Percentiles rank a stretch among this genome's conserved stretches.
phyloP scores from a whole-genome alignment of 2,888 invertebrate genomes.

The Sphaerophoria taeniata region DNA sequence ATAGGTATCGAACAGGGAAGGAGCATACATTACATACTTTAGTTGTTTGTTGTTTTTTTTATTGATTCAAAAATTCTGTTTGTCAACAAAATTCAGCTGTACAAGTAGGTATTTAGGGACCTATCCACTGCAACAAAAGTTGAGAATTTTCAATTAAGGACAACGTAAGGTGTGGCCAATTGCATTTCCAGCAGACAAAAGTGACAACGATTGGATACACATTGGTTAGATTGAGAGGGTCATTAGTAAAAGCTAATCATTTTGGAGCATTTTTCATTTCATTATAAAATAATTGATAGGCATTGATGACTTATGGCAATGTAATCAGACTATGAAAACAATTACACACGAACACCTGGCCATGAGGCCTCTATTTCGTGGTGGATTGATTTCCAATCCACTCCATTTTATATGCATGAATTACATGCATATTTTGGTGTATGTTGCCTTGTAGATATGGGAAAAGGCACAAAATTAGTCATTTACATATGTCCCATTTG shows the following conservation, averaged over 20 bases:
- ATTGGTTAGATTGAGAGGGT: constrained; percentile 12
- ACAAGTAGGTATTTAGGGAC: neutral
- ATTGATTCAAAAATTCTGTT: constrained; percentile 44
- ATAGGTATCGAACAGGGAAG: too few relatives aligned
- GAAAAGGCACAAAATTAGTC: too few relatives aligned
- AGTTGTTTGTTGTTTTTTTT: neutral
- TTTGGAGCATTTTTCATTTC: neutral
- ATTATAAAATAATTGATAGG: neutral
- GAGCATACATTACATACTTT: too few relatives aligned
- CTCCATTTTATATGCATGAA: too few relatives aligned
- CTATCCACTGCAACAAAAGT: constrained; percentile 4
- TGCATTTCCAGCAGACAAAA: constrained; percentile 3
- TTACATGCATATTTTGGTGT: too few relatives aligned
- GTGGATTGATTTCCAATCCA: too few relatives aligned
- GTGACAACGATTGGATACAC: constrained; percentile 1
- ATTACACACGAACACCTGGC: too few relatives aligned
- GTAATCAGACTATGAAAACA: too few relatives aligned
- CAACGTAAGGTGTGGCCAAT: constrained; percentile 26
- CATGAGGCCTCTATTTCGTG: too few relatives aligned
- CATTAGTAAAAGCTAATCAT: constrained; percentile 18
- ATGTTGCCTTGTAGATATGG: too few relatives aligned
- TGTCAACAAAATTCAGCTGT: constrained; percentile 46
- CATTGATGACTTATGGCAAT: constrained; percentile 1
- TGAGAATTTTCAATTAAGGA: constrained; percentile 9
- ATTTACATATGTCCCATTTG: too few relatives aligned